phyloP scores from a whole-genome alignment of 2,888 invertebrate genomes.

The Argyresthia goedartella region DNA sequence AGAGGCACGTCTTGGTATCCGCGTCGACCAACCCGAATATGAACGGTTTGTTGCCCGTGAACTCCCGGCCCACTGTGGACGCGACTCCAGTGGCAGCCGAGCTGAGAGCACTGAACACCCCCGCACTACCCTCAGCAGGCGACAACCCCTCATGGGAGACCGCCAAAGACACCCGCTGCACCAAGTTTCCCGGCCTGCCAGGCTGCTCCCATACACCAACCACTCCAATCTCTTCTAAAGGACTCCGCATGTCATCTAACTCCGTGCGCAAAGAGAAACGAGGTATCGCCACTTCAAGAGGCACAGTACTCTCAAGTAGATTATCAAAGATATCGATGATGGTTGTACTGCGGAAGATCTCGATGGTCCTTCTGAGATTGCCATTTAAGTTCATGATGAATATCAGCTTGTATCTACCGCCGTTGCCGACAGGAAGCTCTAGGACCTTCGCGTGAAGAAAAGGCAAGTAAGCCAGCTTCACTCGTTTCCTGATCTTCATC shows the following conservation, averaged over 20 bases:
- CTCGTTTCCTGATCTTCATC: slow-evolving; percentile 20
- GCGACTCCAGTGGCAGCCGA: slow-evolving; percentile 28
- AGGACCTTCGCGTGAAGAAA: slow-evolving; percentile 21
- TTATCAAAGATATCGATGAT: slow-evolving; percentile 18
- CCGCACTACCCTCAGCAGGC: slow-evolving; percentile 5
- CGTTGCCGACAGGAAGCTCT: slow-evolving; percentile 24
- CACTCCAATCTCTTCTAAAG: slow-evolving; percentile 20
- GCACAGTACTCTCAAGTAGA: slow-evolving; percentile 18
- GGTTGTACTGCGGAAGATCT: slow-evolving; percentile 15
- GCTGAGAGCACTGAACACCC: slow-evolving; percentile 13
- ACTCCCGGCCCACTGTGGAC: slow-evolving; percentile 12
- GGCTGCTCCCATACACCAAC: slow-evolving; percentile 17
- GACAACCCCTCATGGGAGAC: slow-evolving; percentile 5
- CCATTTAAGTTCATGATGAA: slow-evolving; percentile 12
- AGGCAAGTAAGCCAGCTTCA: slow-evolving; percentile 20
- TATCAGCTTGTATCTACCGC: slow-evolving; percentile 16
- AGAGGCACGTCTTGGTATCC: background rate
- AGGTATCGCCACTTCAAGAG: slow-evolving; percentile 25
- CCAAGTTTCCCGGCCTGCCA: slow-evolving; percentile 6
- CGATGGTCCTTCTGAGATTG: slow-evolving; percentile 11
- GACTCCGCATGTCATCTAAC: slow-evolving; percentile 15
- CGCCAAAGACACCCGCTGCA: background rate
- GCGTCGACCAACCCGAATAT: slow-evolving; percentile 1
- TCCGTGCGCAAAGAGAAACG: slow-evolving; percentile 19
- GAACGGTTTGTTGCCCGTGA: slow-evolving; percentile 11